These are phyloP conservation scores for Scrobipalpa costella DNA, from an alignment of 2,888 invertebrate genomes.

Conservation along the genomic window DNA sequence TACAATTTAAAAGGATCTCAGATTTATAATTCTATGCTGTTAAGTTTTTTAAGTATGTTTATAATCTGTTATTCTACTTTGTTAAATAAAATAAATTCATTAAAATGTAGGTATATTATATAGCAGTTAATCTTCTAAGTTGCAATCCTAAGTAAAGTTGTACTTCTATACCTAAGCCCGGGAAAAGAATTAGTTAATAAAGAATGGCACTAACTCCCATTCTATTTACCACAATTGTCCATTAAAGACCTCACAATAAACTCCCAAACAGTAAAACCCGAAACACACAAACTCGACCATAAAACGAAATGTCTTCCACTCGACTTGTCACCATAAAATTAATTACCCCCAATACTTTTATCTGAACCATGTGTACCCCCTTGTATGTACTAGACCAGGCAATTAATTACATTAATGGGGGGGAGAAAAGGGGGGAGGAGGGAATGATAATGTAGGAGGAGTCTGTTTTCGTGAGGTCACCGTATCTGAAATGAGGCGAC, in stretches of 20 bases:
- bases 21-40: too few relatives aligned
- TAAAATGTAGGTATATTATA: too few relatives aligned
- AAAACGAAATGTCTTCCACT: conserved; percentile 41
- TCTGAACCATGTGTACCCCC: conserved; percentile 30
- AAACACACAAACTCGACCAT: conserved; percentile 1
- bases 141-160: too few relatives aligned
- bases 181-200: too few relatives aligned
- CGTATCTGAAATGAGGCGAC: conserved; percentile 62
- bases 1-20: too few relatives aligned
- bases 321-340: conserved; percentile 56
- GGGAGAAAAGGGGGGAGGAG: conserved; percentile 30
- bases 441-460: conserved; percentile 59
- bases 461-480: conserved; percentile 66
- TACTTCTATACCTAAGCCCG: too few relatives aligned
- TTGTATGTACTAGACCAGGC: conserved; percentile 36
- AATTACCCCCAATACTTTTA: conserved; percentile 43
- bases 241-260: not conserved
- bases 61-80: too few relatives aligned
- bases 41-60: too few relatives aligned
- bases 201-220: too few relatives aligned
- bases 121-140: too few relatives aligned
- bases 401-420: conserved; percentile 69
- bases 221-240: not conserved
- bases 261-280: not conserved
- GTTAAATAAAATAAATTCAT: too few relatives aligned